Evolutionary conservation across 2,888 invertebrate species (phyloP).

Genomic region (Cinara cedri): DNA sequence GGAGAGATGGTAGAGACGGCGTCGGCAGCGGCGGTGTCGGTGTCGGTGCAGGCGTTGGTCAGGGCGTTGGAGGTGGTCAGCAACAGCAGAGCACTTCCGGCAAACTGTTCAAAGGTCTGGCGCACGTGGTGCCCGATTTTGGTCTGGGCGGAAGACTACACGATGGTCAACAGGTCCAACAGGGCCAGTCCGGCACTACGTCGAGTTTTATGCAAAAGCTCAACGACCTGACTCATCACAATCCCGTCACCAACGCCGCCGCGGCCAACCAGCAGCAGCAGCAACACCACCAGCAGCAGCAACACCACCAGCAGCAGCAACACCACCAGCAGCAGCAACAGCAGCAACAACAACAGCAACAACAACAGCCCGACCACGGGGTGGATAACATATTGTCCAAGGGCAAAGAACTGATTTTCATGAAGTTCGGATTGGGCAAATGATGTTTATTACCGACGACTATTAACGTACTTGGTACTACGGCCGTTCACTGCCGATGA

Average conservation of each 20-base stretch:
- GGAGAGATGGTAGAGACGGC: constrained; percentile 57
- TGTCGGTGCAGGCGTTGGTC: constrained; percentile 34
- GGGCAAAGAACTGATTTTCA: constrained; percentile 92
- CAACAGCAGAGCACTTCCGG: constrained; percentile 57
- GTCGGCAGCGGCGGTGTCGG: constrained; percentile 58
- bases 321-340: constrained; percentile 32
- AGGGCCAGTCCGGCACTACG: constrained; percentile 57
- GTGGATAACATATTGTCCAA: constrained; percentile 90
- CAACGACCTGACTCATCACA: constrained; percentile 75
- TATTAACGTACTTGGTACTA: constrained; percentile 30
- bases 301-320: constrained; percentile 60
- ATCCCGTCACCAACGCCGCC: constrained; percentile 56
- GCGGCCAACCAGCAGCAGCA: constrained; percentile 58
- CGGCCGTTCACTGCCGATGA: not conserved
- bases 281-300: constrained; percentile 60
- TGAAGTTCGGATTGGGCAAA: constrained; percentile 85
- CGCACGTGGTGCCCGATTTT: constrained; percentile 58
- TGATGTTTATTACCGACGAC: constrained; percentile 58
- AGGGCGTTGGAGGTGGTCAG: constrained; percentile 56
- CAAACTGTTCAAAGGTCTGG: constrained; percentile 58
- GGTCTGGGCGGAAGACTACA: constrained; percentile 35
- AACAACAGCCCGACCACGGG: constrained; percentile 67
- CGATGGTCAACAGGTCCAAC: constrained; percentile 24
- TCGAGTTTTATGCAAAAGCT: constrained; percentile 89
- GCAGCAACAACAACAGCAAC: constrained; percentile 59